These are phyloP conservation scores for Poecilia picta DNA, from an alignment of 2,797 vertebrate genomes.

Conservation along the genomic window DNA sequence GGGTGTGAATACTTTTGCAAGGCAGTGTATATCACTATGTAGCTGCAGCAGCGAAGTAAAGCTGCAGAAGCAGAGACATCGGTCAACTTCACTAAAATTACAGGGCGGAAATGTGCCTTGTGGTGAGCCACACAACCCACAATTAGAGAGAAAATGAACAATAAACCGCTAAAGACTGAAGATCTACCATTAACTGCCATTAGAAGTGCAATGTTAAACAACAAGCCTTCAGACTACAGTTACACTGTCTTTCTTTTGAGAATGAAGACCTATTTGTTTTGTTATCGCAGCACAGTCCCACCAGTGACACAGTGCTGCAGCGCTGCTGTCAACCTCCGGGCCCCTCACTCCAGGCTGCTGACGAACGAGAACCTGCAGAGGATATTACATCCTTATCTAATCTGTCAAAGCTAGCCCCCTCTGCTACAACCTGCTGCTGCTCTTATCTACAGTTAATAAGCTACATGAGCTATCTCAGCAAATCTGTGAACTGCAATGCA, in stretches of 20 bases:
- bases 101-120: constrained; percentile 19
- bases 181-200: constrained; percentile 14
- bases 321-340: constrained; percentile 21
- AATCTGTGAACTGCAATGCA: constrained; percentile 30
- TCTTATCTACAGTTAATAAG: constrained; percentile 38
- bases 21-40: neutral
- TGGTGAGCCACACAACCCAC: constrained; percentile 43
- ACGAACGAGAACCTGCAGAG: constrained; percentile 46
- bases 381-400: constrained; percentile 66
- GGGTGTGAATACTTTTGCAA: neutral
- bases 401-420: constrained; percentile 45
- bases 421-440: constrained; percentile 22
- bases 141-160: constrained; percentile 27
- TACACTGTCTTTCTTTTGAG: constrained; percentile 9
- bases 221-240: neutral
- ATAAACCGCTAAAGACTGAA: constrained; percentile 24
- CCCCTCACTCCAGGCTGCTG: constrained; percentile 34
- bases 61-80: constrained; percentile 13
- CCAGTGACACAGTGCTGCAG: constrained; percentile 22
- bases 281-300: constrained; percentile 17
- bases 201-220: neutral
- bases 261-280: constrained; percentile 11
- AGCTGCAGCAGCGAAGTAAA: constrained; percentile 3
- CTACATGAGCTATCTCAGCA: constrained; percentile 40
- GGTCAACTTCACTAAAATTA: constrained; percentile 26